Conservation (phyloP, 2,888 invertebrate genomes). For the Lamproptera curius region DNA sequence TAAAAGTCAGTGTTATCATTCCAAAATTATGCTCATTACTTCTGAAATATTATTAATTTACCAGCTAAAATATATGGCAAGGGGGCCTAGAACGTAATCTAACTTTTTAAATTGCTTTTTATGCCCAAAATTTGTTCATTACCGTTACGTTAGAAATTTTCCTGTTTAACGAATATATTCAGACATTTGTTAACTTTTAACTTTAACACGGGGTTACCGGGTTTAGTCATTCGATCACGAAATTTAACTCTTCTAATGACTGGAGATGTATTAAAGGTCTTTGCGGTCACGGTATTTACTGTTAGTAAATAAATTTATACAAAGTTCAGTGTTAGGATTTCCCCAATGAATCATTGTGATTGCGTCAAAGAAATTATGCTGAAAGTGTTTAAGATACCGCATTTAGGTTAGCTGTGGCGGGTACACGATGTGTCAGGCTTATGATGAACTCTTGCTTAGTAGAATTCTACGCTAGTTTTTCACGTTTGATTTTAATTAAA, state of each 20-base stretch:
- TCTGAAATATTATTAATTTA: no score
- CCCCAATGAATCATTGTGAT: slow-evolving; percentile 22
- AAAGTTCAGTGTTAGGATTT: slow-evolving; percentile 14
- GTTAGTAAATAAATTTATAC: slow-evolving; percentile 2
- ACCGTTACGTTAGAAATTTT: slow-evolving; percentile 7
- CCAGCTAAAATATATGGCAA: slow-evolving; percentile 9
- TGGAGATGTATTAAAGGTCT: not conserved
- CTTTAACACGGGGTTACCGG: slow-evolving; percentile 22
- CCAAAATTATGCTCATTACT: no score
- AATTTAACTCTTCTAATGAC: slow-evolving; percentile 8
- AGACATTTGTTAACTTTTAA: slow-evolving; percentile 2
- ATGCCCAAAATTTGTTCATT: no score
- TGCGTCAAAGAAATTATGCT: slow-evolving; percentile 21
- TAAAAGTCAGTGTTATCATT: no score
- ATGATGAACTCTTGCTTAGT: not conserved
- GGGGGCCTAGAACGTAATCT: slow-evolving; percentile 16
- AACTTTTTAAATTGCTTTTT: slow-evolving; percentile 21
- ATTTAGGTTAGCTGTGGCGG: slow-evolving; percentile 8
- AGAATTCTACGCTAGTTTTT: no score
- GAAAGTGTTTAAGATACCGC: slow-evolving; percentile 19
- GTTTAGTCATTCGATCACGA: slow-evolving; percentile 20
- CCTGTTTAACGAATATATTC: not conserved
- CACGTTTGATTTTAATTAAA: no score
- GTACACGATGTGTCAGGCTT: not conserved
- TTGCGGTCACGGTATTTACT: slow-evolving; percentile 9